Base-by-base conservation (phyloP, 2,113 vertebrate genomes). In the Sigmodon hispidus region DNA sequence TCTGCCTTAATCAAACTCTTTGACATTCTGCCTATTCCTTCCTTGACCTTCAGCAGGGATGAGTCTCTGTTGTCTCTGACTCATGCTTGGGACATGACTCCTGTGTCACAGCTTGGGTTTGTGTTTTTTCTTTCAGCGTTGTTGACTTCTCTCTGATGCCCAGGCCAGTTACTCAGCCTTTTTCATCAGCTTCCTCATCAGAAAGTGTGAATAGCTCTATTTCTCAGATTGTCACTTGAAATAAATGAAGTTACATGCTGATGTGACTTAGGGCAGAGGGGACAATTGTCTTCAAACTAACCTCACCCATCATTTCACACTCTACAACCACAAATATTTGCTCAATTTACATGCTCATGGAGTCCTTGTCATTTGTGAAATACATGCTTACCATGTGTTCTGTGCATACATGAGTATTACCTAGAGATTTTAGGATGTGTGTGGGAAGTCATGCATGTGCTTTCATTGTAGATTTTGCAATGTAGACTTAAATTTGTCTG, bases 251-350 rank as follows among this genome's bases (percentile, higher is more conserved):
- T 50, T 9, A 1, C 0, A 69, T 8, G 70, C 72, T 24, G 63
- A 52, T 3, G 34, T 59, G 22, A 3, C 48, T 24, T 69, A 36
- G 0, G 0, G 1, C 15, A 13, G 17, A 52, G 34, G 36, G 24
- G 26, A 16, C 0, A 0, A 11, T 19, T 7, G n/a, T 3, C 21
- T 2, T 4, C 22, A 3, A 29, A 12, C 19, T 34, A 8, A 2
- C 17, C 31, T 29, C 22, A 7, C 17, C 21, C 63, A 1, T 36
- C 4, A 59, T 11, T 69, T 40, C 22, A 63, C 0, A 1, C 50
- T 29, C 50, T 55, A 80, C 34, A 36, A 22, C 76, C 17, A 70
- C 55, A 57, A 67, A 26, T 59, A 45, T 7, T 36, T 6, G 6
- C 1, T 8, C 16, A 52, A 77, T 8, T 12, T 10, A 52, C 10